Percentiles rank a stretch among this genome's conserved stretches.
Conservation (phyloP, 2,797 vertebrate genomes). For the Lindbergichthys nudifrons region DNA sequence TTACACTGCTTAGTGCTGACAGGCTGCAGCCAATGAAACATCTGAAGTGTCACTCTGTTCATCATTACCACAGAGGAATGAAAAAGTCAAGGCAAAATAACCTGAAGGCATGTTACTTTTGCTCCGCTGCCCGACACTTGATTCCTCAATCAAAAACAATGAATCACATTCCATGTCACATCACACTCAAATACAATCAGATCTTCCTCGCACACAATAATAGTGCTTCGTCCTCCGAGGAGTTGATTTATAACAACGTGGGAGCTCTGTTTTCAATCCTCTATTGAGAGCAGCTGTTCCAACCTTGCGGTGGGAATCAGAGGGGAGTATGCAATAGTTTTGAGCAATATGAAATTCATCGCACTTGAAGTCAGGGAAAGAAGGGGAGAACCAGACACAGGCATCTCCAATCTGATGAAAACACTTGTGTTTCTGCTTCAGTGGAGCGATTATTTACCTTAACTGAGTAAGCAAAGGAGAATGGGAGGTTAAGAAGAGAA, state of each 20-base stretch:
- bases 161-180: conserved; percentile 62
- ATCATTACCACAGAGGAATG: conserved; percentile 62
- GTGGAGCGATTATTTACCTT: conserved; percentile 66
- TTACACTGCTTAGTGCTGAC: conserved; percentile 21
- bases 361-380: conserved; percentile 54
- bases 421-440: conserved; percentile 69
- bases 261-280: conserved; percentile 69
- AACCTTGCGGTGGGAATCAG: conserved; percentile 53
- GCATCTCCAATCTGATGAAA: conserved; percentile 60
- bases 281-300: conserved; percentile 65
- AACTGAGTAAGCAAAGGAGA: conserved; percentile 63
- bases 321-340: conserved; percentile 50
- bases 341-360: conserved; percentile 71
- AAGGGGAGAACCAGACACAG: conserved; percentile 61
- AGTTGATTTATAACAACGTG: conserved; percentile 55
- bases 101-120: conserved; percentile 60
- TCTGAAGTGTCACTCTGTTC: conserved; percentile 63
- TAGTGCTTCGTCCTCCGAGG: conserved; percentile 40
- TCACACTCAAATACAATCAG: conserved; percentile 46
- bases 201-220: conserved; percentile 26
- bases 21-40: conserved; percentile 44
- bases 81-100: conserved; percentile 65
- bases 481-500: conserved; percentile 55
- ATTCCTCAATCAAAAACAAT: conserved; percentile 74
- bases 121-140: conserved; percentile 57